These are phyloP conservation scores for Microtus oregoni DNA, from an alignment of 2,113 vertebrate genomes.

Conservation along the genomic window DNA sequence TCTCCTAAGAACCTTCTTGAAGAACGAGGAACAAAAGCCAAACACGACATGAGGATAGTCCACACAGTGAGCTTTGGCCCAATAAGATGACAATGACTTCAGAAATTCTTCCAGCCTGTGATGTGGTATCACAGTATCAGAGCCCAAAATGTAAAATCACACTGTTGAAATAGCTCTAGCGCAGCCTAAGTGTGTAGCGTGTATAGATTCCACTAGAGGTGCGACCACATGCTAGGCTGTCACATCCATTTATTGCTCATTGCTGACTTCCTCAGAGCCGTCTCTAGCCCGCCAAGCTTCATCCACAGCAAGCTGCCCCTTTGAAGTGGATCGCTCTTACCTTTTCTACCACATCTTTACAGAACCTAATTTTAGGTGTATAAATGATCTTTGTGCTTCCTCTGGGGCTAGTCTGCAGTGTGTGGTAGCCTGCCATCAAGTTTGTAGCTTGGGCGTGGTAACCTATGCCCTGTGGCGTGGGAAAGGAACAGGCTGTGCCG, in stretches of 20 bases:
- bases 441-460: neutral
- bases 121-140: too few relatives aligned
- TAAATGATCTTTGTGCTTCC: neutral
- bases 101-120: neutral
- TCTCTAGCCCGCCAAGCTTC: neutral
- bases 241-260: too few relatives aligned
- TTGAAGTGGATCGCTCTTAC: neutral
- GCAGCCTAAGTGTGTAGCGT: neutral
- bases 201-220: neutral
- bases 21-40: neutral
- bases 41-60: rapidly evolving
- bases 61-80: too few relatives aligned
- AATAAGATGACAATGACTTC: neutral
- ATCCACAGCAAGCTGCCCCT: neutral
- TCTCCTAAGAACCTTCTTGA: neutral
- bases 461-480: neutral
- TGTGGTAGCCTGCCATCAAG: neutral
- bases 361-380: neutral
- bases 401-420: neutral
- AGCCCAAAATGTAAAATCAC: neutral
- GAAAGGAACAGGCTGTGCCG: neutral
- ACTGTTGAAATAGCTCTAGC: neutral
- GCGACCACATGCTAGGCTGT: neutral
- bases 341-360: neutral
- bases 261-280: neutral